A percentile compares a stretch with the other conserved stretches of the same genome.
Conservation (phyloP, 2,797 vertebrate genomes). For the Coendou prehensilis region DNA sequence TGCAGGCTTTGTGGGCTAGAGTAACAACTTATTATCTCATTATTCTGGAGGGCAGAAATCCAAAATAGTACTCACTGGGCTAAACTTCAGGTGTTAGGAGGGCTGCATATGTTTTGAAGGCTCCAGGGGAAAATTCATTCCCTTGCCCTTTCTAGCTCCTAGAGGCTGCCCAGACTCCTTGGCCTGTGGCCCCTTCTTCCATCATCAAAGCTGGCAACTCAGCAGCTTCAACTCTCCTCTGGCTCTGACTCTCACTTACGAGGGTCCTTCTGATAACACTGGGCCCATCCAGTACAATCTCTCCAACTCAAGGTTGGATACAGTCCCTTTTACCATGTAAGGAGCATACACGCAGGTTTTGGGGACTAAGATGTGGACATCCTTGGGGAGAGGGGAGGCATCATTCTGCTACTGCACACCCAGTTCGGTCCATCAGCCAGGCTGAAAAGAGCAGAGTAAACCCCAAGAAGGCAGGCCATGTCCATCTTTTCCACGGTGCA, state of each 20-base stretch:
- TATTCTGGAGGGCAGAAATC: neutral
- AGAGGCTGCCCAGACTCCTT: neutral
- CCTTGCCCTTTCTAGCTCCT: neutral
- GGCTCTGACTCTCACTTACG: neutral
- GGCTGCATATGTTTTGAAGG: neutral
- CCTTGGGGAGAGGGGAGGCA: neutral
- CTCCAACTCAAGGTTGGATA: neutral
- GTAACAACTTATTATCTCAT: neutral
- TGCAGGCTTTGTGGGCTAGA: neutral
- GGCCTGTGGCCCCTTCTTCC: neutral
- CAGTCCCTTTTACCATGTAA: neutral
- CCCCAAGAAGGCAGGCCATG: neutral
- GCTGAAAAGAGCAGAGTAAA: neutral
- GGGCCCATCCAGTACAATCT: neutral
- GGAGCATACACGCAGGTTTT: neutral
- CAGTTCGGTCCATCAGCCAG: neutral
- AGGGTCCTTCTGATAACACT: neutral
- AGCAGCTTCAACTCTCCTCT: neutral
- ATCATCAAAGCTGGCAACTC: neutral
- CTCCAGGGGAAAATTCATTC: neutral
- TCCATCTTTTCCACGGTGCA: neutral
- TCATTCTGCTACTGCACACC: neutral
- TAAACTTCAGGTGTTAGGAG: neutral
- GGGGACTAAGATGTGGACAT: too few relatives aligned
- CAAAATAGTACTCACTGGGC: neutral